phyloP scores from a whole-genome alignment of 53 echinoderm and acorn worm genomes.

The Astropecten irregularis region DNA sequence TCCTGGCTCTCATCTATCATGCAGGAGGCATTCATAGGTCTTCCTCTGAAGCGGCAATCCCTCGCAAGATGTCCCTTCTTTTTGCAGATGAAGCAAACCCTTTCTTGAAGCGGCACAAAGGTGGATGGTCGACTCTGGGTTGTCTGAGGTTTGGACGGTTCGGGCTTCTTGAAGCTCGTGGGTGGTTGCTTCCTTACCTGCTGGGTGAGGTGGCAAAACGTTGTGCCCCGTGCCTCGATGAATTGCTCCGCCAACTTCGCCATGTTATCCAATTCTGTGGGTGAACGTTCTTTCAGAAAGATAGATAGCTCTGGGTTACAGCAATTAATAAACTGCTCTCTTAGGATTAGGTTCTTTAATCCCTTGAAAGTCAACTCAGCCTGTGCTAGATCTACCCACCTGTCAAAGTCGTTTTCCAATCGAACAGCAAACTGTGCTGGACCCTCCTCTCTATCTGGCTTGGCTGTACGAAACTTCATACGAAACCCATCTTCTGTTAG shows the following conservation, averaged over 20 bases:
- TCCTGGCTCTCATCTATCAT: not conserved
- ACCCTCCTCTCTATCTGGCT: constrained; percentile 24
- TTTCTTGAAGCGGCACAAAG: not conserved
- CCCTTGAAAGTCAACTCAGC: not conserved
- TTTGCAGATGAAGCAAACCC: not conserved
- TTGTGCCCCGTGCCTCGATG: constrained; percentile 14
- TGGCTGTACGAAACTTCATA: constrained; percentile 10
- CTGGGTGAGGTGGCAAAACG: not conserved
- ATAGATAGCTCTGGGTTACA: constrained; percentile 22
- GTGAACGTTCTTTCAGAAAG: constrained; percentile 25
- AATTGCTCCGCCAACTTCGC: constrained; percentile 27
- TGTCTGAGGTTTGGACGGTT: not conserved
- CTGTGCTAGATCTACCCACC: constrained; percentile 37
- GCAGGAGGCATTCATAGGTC: not conserved
- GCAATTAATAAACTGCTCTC: constrained; percentile 37
- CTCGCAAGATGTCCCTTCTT: not conserved
- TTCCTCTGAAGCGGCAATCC: not conserved
- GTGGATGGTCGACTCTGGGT: not conserved
- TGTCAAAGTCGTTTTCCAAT: constrained; percentile 36
- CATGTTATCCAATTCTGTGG: not conserved
- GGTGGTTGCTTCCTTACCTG: not conserved
- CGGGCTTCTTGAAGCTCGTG: not conserved
- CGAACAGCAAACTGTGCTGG: constrained; percentile 26
- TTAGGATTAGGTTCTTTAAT: constrained; percentile 17
- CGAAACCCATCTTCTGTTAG: constrained; percentile 51